phyloP scores from a whole-genome alignment of 64 coral and sea anemone species.

The Porites lutea region DNA sequence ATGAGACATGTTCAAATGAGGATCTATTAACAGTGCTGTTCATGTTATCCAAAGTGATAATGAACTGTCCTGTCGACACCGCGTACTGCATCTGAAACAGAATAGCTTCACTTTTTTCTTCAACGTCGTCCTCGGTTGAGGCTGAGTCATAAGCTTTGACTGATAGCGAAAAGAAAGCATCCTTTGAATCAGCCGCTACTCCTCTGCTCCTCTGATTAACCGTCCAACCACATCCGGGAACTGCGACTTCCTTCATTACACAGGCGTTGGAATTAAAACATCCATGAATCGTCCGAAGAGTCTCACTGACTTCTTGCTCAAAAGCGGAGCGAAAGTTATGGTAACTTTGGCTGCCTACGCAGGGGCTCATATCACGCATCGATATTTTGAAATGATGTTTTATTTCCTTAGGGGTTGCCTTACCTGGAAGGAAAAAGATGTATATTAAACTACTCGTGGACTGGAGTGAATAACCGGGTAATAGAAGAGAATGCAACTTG shows the following conservation, averaged over 20 bases:
- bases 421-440: no score
- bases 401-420: not conserved
- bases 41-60: not conserved
- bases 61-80: constrained; percentile 2
- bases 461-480: no score
- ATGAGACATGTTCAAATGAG: constrained; percentile 21
- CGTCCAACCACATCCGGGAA: not conserved
- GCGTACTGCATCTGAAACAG: constrained; percentile 36
- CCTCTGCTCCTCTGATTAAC: not conserved
- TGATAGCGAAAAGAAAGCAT: not conserved
- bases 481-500: no score
- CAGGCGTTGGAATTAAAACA: not conserved
- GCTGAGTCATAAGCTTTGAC: not conserved
- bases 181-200: not conserved
- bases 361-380: not conserved
- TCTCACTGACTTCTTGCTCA: not conserved
- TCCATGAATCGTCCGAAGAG: not conserved
- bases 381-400: not conserved
- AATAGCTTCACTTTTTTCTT: constrained; percentile 31
- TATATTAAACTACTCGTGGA: no score
- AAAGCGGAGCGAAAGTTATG: not conserved
- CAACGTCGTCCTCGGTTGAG: not conserved
- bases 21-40: constrained; percentile 16
- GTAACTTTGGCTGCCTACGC: not conserved
- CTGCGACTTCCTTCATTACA: not conserved